A percentile compares a stretch with the other conserved stretches of the same genome.
phyloP scores from a whole-genome alignment of 2,888 invertebrate genomes.

The Carabus problematicus region DNA sequence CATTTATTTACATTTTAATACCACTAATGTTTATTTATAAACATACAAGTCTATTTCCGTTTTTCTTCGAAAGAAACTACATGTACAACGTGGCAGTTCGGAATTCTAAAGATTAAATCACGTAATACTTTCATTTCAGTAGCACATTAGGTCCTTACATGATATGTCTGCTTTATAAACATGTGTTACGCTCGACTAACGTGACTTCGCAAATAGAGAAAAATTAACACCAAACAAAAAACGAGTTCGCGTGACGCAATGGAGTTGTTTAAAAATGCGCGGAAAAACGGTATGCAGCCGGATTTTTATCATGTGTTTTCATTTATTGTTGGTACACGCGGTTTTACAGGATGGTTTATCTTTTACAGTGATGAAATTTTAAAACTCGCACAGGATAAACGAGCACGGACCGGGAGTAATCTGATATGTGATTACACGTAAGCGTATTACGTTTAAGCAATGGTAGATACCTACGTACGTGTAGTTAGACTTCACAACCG shows the following conservation, averaged over 20 bases:
- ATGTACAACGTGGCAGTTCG: too few species aligned
- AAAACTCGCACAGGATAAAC: conserved; percentile 8
- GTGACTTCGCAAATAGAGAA: conserved; percentile 5
- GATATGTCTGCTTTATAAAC: conserved; percentile 1
- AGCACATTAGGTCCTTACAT: too few species aligned
- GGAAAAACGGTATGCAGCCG: background rate
- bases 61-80: too few species aligned
- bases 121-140: too few species aligned
- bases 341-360: conserved; percentile 21
- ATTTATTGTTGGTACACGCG: conserved; percentile 18
- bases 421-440: conserved; percentile 35
- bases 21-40: too few species aligned
- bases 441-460: conserved; percentile 21
- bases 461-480: conserved; percentile 8
- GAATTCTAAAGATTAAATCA: too few species aligned
- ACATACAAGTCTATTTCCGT: too few species aligned
- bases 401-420: conserved; percentile 11
- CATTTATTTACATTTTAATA: too few species aligned
- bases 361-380: conserved; percentile 36
- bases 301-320: conserved; percentile 34
- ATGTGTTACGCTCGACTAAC: conserved; percentile 12
- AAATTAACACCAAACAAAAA: conserved; percentile 30
- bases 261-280: conserved; percentile 30
- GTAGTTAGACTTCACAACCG: background rate
- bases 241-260: conserved; percentile 25